Evolutionary conservation across 2,888 invertebrate genomes (phyloP).

Genomic region (Himalopsyche japonica): DNA sequence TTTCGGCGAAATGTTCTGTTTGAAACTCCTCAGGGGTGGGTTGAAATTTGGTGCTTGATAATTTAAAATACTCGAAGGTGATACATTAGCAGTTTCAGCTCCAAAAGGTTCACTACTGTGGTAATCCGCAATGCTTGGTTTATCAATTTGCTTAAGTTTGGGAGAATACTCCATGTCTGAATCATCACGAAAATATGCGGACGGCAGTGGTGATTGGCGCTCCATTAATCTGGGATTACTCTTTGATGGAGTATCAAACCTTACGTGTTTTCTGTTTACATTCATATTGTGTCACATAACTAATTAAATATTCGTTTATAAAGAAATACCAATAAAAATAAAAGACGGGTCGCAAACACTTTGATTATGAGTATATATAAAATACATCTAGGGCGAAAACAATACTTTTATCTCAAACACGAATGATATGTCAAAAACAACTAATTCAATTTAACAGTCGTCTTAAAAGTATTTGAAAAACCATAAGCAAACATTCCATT

Average conservation of each 20-base stretch:
- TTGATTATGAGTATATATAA: too few relatives aligned
- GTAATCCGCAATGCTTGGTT: not conserved
- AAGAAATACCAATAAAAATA: not conserved
- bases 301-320: not conserved
- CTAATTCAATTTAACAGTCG: not conserved
- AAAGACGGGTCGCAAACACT: not conserved
- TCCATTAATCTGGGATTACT: not conserved
- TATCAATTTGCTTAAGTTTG: not conserved
- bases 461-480: not conserved
- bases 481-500: not conserved
- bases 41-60: not conserved
- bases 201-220: not conserved
- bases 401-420: not conserved
- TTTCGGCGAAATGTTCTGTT: constrained; percentile 4
- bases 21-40: not conserved
- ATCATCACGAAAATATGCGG: not conserved
- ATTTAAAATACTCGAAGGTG: not conserved
- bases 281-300: not conserved
- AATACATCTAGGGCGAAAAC: too few relatives aligned
- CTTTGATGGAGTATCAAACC: not conserved
- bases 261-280: not conserved
- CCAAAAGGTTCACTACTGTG: not conserved
- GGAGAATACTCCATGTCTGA: not conserved
- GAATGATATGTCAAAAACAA: not conserved
- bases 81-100: not conserved